phyloP scores from a whole-genome alignment of 2,797 vertebrate species.

The Hoplostethus mediterraneus region DNA sequence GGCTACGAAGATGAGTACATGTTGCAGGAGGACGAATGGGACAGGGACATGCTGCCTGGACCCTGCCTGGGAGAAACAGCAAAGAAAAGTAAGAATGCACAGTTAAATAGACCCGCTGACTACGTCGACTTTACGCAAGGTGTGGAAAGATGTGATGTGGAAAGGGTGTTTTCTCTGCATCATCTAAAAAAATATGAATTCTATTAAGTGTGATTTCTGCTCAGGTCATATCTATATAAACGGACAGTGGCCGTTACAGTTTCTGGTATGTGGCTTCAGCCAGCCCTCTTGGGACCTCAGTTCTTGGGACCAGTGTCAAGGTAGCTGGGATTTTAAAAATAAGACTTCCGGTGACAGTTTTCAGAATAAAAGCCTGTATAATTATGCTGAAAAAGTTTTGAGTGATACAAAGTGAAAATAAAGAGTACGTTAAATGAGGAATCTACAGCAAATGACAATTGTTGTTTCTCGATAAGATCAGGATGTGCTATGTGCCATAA shows the following conservation, averaged over 20 bases:
- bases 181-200: not conserved
- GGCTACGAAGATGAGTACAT: conserved; percentile 95
- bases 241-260: not conserved
- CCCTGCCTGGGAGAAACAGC: conserved; percentile 99
- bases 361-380: conserved; percentile 49
- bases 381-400: too few relatives aligned
- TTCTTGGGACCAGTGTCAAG: not conserved
- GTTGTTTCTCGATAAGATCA: too few relatives aligned
- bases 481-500: too few relatives aligned
- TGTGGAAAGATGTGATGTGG: too few relatives aligned
- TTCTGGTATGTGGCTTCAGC: not conserved
- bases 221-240: not conserved
- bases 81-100: conserved; percentile 90
- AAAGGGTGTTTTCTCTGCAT: not conserved
- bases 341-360: conserved; percentile 12
- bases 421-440: too few relatives aligned
- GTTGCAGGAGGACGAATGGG: conserved; percentile 98
- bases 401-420: too few relatives aligned
- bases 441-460: too few relatives aligned
- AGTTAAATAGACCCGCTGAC: not conserved
- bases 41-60: conserved; percentile 97
- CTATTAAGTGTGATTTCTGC: not conserved
- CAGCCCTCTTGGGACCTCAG: not conserved
- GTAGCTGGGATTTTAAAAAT: rapidly evolving
- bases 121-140: not conserved